A percentile compares a stretch with the other conserved stretches of the same genome.
Conservation (phyloP, 2,888 invertebrate species). For the Baccha elongata region DNA sequence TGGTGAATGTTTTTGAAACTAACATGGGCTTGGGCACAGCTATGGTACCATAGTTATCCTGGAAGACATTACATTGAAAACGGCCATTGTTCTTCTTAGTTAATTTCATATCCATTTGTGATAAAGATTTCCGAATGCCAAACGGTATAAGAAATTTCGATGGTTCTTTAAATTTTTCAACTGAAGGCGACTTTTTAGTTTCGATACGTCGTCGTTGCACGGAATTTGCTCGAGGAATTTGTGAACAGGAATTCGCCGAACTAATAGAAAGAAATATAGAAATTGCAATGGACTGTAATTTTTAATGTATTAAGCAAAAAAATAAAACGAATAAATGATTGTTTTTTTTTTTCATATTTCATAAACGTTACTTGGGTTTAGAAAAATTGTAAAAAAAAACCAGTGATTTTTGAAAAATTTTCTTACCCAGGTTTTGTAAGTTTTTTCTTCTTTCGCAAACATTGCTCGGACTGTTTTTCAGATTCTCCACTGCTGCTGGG, state of each 20-base stretch:
- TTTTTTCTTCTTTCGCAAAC: slow-evolving; percentile 39
- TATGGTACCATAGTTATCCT: slow-evolving; percentile 7
- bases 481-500: slow-evolving; percentile 61
- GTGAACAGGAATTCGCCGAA: slow-evolving; percentile 28
- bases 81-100: slow-evolving; percentile 40
- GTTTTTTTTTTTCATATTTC: neutral
- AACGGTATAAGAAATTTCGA: slow-evolving; percentile 18
- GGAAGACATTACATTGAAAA: neutral
- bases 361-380: neutral
- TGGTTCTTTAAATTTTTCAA: slow-evolving; percentile 28
- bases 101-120: slow-evolving; percentile 80
- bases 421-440: slow-evolving; percentile 33
- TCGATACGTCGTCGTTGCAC: slow-evolving; percentile 4
- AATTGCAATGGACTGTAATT: slow-evolving; percentile 44
- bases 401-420: slow-evolving; percentile 28
- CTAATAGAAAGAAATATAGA: slow-evolving; percentile 11
- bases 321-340: neutral
- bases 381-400: neutral
- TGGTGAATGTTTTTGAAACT: neutral
- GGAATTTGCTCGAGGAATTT: slow-evolving; percentile 57
- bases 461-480: slow-evolving; percentile 31
- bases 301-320: neutral
- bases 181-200: neutral
- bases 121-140: slow-evolving; percentile 77
- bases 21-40: slow-evolving; percentile 19